phyloP scores from a whole-genome alignment of 1,140 invertebrate species.

The Calephelis virginiensis region DNA sequence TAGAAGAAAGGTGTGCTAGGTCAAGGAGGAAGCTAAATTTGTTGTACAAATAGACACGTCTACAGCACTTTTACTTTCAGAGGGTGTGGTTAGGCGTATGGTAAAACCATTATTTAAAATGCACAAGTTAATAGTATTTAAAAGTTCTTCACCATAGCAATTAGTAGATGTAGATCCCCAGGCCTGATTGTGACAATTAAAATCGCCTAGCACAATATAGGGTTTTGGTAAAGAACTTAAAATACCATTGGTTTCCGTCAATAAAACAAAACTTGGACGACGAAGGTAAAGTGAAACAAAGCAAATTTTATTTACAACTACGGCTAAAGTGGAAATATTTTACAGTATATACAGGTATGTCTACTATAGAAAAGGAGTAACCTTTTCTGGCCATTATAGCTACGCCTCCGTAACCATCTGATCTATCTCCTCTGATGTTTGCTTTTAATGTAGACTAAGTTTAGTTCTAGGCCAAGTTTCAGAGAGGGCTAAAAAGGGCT shows the following conservation, averaged over 20 bases:
- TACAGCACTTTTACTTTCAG: conserved; percentile 1
- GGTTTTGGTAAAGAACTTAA: neutral
- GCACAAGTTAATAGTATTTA: neutral
- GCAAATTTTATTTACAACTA: neutral
- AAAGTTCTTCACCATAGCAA: neutral
- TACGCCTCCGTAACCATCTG: neutral
- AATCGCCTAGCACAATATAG: neutral
- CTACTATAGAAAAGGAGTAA: neutral
- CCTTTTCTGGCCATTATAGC: conserved; percentile 1
- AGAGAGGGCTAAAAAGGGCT: neutral
- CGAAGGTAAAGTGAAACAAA: neutral
- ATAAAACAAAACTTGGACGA: neutral
- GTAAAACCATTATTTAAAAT: neutral
- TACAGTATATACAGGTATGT: neutral
- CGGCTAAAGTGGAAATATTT: conserved; percentile 1
- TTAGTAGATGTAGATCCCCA: neutral
- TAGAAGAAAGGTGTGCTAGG: neutral
- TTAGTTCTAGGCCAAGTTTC: neutral
- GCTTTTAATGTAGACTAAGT: conserved; percentile 1
- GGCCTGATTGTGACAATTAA: neutral
- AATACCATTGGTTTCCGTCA: neutral
- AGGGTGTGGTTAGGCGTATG: neutral
- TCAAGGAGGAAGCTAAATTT: conserved; percentile 3
- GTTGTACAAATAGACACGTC: conserved; percentile 6
- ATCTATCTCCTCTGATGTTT: neutral